Conservation (phyloP, 2,113 vertebrate genomes). For the Hypomesus transpacificus region DNA sequence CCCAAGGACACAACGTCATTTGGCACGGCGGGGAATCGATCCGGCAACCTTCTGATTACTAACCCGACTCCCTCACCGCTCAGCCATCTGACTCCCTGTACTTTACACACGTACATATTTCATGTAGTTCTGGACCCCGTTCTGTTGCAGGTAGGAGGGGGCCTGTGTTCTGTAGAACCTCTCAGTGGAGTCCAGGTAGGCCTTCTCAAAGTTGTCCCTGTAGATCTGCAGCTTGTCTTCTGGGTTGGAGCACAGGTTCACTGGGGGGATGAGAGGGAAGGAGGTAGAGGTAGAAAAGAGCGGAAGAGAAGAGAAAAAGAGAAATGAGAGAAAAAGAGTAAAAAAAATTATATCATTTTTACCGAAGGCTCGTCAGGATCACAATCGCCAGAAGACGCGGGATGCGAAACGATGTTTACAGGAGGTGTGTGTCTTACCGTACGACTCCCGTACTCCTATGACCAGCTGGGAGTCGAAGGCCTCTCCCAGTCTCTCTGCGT, state of each 20-base stretch:
- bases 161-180: slow-evolving; percentile 99
- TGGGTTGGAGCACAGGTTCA: slow-evolving; percentile 97
- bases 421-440: slow-evolving; percentile 75
- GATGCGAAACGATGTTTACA: too few relatives aligned
- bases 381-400: too few relatives aligned
- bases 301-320: not conserved
- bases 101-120: slow-evolving; percentile 99
- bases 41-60: too few relatives aligned
- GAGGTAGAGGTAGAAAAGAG: not conserved
- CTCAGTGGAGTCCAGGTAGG: slow-evolving; percentile 97
- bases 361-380: not conserved
- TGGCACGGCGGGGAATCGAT: too few relatives aligned
- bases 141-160: slow-evolving; percentile 96
- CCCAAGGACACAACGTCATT: too few relatives aligned
- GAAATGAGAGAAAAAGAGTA: not conserved
- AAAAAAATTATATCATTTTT: not conserved
- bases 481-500: slow-evolving; percentile 93
- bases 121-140: slow-evolving; percentile 99
- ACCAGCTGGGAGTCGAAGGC: slow-evolving; percentile 98
- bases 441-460: slow-evolving; percentile 96
- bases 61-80: too few relatives aligned
- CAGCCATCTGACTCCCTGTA: too few relatives aligned
- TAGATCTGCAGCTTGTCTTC: slow-evolving; percentile 99
- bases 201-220: slow-evolving; percentile 99
- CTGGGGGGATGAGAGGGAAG: slow-evolving; percentile 57